A percentile compares a stretch with the other conserved stretches of the same genome.
Conservation (phyloP, 2,797 vertebrate genomes). For the Aeoliscus strigatus region DNA sequence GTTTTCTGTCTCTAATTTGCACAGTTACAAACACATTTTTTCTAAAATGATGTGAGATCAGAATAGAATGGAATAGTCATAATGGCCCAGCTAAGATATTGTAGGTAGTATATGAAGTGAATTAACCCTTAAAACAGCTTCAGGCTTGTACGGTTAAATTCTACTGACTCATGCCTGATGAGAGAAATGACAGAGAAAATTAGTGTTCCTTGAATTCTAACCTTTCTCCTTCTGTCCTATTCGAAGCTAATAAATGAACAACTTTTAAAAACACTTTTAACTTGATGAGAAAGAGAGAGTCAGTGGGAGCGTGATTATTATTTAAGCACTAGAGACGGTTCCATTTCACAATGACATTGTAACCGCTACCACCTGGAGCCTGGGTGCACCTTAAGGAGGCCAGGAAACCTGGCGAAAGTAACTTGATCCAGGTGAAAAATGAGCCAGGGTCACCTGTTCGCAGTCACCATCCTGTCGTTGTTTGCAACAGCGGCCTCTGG, state of each 20-base stretch:
- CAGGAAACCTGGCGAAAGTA: constrained; percentile 35
- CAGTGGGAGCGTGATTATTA: constrained; percentile 20
- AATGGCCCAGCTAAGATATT: too few relatives aligned
- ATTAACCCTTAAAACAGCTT: too few relatives aligned
- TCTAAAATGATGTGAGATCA: too few relatives aligned
- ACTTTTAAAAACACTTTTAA: background rate
- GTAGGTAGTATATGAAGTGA: too few relatives aligned
- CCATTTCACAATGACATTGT: constrained; percentile 25
- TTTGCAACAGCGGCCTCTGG: constrained; percentile 6
- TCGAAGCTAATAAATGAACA: too few relatives aligned
- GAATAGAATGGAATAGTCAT: too few relatives aligned
- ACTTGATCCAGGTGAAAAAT: constrained; percentile 63
- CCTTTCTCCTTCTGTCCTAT: too few relatives aligned
- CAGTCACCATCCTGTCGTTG: constrained; percentile 6
- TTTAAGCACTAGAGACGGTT: constrained; percentile 24
- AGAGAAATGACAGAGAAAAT: background rate
- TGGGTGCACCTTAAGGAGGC: constrained; percentile 48
- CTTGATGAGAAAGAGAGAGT: constrained; percentile 21
- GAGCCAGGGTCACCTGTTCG: constrained; percentile 28
- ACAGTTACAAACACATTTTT: too few relatives aligned
- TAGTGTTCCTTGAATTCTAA: too few relatives aligned
- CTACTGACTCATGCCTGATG: constrained; percentile 1
- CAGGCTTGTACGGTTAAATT: background rate
- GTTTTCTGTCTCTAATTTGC: too few relatives aligned
- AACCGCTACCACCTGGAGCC: constrained; percentile 28